Evolutionary conservation across 2,113 vertebrate genomes (phyloP).

Genomic region (Neodon shergylaensis): DNA sequence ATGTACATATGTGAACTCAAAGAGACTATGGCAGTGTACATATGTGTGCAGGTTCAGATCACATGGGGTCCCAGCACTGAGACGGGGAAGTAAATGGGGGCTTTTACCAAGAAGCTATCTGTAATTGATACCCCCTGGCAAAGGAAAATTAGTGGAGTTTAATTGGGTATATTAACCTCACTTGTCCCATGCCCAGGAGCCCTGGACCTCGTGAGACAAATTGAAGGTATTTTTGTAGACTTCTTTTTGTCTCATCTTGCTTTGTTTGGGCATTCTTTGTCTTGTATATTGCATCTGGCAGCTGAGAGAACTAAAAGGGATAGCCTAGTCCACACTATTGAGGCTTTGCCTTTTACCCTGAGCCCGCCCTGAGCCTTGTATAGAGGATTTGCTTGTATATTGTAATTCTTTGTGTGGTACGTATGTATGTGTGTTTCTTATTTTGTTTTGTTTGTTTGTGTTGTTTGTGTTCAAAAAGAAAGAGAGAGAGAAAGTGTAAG

Average conservation of each 20-base stretch:
- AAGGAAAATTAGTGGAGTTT: background rate
- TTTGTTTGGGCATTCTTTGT: background rate
- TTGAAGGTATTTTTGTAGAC: background rate
- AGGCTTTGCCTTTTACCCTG: too few species aligned
- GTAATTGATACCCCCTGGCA: background rate
- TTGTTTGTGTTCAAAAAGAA: background rate
- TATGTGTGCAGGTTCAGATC: background rate
- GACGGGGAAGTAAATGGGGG: background rate
- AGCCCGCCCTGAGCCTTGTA: too few species aligned
- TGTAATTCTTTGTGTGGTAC: background rate
- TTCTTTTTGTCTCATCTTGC: background rate
- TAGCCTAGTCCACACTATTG: too few species aligned
- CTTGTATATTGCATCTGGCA: too few species aligned
- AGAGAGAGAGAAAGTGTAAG: background rate
- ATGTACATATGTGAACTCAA: background rate
- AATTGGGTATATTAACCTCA: background rate
- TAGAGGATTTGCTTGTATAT: background rate
- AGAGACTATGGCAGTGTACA: background rate
- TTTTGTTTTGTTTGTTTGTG: background rate
- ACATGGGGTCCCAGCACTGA: background rate
- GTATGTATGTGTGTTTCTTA: background rate
- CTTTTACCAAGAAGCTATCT: background rate
- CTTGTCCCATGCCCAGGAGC: background rate
- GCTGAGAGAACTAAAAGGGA: too few species aligned
- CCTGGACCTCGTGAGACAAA: background rate